Evolutionary conservation across 2,888 invertebrate species (phyloP).

Genomic region (Escarpia spicata): DNA sequence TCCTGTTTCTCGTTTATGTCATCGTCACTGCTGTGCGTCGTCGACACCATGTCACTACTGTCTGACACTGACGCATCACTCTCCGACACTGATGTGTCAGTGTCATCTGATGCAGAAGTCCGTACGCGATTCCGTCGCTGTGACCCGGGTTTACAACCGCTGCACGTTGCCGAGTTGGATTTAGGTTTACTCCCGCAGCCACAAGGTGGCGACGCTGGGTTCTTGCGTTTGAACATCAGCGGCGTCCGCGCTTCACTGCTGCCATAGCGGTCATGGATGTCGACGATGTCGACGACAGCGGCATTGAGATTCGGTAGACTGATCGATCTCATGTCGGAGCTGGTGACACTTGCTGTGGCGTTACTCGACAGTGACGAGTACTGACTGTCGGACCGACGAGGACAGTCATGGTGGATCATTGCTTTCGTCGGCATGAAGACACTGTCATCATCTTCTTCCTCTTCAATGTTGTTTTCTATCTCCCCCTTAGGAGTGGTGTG

Average conservation of each 20-base stretch:
- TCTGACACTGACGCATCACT: not conserved
- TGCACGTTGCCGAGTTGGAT: not conserved
- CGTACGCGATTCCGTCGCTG: not conserved
- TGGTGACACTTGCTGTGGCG: conserved; percentile 28
- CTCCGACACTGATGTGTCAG: not conserved
- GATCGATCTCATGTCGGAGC: not conserved
- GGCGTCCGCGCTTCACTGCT: not conserved
- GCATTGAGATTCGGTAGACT: not conserved
- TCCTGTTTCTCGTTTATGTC: not conserved
- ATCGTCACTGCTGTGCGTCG: not conserved
- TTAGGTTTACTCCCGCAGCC: not conserved
- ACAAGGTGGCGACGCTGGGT: not conserved
- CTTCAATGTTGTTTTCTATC: not conserved
- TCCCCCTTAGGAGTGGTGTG: not conserved
- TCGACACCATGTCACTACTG: not conserved
- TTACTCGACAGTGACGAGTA: conserved; percentile 35
- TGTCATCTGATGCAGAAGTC: not conserved
- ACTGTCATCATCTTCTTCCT: not conserved
- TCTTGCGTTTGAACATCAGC: not conserved
- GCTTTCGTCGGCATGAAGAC: conserved; percentile 4
- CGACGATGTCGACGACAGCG: not conserved
- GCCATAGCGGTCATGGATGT: not conserved
- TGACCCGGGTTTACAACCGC: not conserved
- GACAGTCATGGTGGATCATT: not conserved
- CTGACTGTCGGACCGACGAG: conserved; percentile 34